Base-by-base conservation (phyloP, 2,797 vertebrate species). In the Falco rusticolus region DNA sequence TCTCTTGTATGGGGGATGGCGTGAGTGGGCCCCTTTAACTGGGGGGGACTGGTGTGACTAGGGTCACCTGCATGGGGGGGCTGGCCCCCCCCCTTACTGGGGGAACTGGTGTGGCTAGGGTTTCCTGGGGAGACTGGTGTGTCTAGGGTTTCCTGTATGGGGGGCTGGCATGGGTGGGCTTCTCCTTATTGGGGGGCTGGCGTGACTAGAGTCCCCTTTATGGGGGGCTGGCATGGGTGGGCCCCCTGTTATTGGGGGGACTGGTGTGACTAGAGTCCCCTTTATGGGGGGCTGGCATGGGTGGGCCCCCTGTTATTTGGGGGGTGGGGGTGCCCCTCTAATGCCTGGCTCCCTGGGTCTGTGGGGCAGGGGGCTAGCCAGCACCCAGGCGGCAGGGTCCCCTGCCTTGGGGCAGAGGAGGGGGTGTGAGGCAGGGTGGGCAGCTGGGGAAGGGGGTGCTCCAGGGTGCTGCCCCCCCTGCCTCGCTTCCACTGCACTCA, bases 401-500 rank as follows among this genome's bases (percentile, higher is more conserved):
- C 41, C 41, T 12, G 13, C 41, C 41, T 13, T 11, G 11, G 41
- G 41, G 26, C 68, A 53, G 63, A 34, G 54, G 59, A 45, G 7
- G 13, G 59, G 41, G 4, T 20, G 9, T 1, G 4, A 15, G 41
- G 56, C 33, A 63, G 43, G 71, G 20, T 4, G 16, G 26, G 64
- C 64, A 76, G 33, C 64, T 43, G 17, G 56, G 25, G 18, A 29
- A 3, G 0, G 2, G 16, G 17, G 37, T n/a, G 57, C n/a, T 29
- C 14, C 18, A 6, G 57, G 57, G 10, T 34, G 74, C 20, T 50
- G 9, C 21, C 63, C 1, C 0, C 41, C 25, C 28, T 14, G 29
- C n/a, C 7, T 45, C 0, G 2, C n/a, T 34, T 37, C 64, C 21
- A 1, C 76, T 3, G 25, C 1, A 0, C 89, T 6, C 22, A 15